Percentiles rank a stretch among this genome's conserved stretches.
Conservation (phyloP, 2,113 vertebrate species). For the Gnathonemus longibarbis region DNA sequence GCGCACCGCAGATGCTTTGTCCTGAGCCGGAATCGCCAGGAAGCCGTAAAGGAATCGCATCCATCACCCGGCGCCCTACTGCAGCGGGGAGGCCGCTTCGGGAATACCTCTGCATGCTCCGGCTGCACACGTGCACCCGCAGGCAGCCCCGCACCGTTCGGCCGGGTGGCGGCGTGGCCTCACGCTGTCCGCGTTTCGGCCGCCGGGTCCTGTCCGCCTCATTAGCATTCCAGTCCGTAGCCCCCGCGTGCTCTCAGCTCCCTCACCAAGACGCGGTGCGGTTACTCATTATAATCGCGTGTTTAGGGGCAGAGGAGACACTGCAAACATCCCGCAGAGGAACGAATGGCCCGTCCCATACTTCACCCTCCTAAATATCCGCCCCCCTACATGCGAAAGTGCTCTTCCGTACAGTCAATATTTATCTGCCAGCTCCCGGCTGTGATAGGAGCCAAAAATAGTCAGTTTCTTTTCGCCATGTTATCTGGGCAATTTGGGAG, state of each 20-base stretch:
- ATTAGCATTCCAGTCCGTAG: not conserved
- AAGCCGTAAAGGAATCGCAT: not conserved
- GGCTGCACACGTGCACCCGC: not conserved
- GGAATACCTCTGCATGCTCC: not conserved
- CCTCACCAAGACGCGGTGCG: not conserved
- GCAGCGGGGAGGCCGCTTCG: not conserved
- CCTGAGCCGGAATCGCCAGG: not conserved
- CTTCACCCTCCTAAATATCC: not conserved
- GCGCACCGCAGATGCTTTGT: not conserved
- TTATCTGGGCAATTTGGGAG: not conserved
- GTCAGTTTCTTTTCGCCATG: not conserved
- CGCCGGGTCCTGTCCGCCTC: not conserved
- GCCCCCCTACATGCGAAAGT: not conserved
- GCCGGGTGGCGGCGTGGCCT: not conserved
- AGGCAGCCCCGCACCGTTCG: not conserved
- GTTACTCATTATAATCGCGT: not conserved
- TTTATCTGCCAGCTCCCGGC: not conserved
- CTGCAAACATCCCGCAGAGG: constrained; percentile 4
- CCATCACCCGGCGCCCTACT: not conserved
- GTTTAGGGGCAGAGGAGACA: not conserved
- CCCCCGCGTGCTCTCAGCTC: not conserved
- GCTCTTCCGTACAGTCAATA: not conserved
- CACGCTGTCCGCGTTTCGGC: not conserved
- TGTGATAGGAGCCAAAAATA: not conserved
- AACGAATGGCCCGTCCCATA: not conserved